Base-by-base conservation (phyloP, 1,140 invertebrate species). In the Lepidotrigona ventralis region DNA sequence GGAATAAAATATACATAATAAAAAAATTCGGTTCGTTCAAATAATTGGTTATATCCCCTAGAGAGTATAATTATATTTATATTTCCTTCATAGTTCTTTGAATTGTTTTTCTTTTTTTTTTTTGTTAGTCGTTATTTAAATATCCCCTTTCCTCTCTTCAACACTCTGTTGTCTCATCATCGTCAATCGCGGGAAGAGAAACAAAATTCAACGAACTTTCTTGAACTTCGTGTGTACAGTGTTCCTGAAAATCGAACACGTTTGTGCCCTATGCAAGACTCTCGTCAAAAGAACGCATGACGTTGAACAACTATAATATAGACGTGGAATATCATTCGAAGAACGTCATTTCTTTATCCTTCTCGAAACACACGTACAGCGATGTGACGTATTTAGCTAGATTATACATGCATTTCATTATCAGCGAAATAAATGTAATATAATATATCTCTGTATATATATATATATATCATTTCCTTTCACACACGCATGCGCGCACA, bases 161-260 rank as follows among this genome's bases (percentile, higher is more conserved):
- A 71, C n/a, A 71, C 8, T 46, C 39, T 53, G 23, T 19, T 6
- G 9, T 46, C 46, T 26, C 11, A 19, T n/a, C 19, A 46, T n/a
- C 19, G n/a, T 21, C 29, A 29, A 29, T 3, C 14, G n/a, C n/a
- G n/a, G 26, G 29, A 29, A 19, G 29, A 29, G 15, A 23, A 77
- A 74, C 46, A 46, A 46, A 46, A 46, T 46, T 63, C 26, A 64
- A 77, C 19, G 19, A 26, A 46, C 29, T 11, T 33, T 14, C 54
- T 73, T 53, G 46, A 51, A 54, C 68, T 54, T 51, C 56, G 14
- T n/a, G 14, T 39, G 39, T 26, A 26, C 39, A 39, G 23, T 17
- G 29, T 54, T 56, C 69, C 14, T 56, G 64, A 70, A 70, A 70
- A 79, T 46, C 53, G 53, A 70, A 79, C 53, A 70, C 19, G 64